These are phyloP conservation scores for Sander vitreus DNA, from an alignment of 2,113 vertebrate species.

Conservation along the genomic window DNA sequence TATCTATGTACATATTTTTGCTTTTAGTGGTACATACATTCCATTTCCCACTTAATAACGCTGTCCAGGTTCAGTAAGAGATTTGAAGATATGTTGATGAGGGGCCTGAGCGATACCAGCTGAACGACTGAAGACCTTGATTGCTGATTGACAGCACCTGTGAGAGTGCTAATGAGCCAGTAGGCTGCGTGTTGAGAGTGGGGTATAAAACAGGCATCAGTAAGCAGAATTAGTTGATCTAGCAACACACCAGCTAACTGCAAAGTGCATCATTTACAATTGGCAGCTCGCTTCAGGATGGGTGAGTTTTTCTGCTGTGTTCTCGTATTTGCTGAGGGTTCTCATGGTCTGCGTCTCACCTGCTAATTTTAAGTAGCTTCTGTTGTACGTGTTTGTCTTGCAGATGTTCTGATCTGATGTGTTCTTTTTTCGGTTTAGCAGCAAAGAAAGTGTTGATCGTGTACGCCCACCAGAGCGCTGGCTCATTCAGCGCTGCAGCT, in stretches of 20 bases:
- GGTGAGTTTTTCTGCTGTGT: constrained; percentile 22
- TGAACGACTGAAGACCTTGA: constrained; percentile 52
- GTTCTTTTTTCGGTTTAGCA: neutral
- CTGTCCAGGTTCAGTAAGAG: neutral
- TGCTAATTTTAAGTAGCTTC: neutral
- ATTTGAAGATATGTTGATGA: neutral
- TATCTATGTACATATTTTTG: neutral
- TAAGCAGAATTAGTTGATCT: neutral
- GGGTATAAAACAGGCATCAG: constrained; percentile 42
- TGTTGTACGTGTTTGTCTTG: neutral
- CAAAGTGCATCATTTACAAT: neutral
- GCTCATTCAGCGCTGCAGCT: constrained; percentile 87
- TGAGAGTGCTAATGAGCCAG: constrained; percentile 1
- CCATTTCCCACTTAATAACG: neutral
- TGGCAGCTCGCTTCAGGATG: constrained; percentile 24
- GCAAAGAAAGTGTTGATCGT: constrained; percentile 82
- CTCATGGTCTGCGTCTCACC: too few species aligned
- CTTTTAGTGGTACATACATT: neutral
- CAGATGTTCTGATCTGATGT: too few species aligned
- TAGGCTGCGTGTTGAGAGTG: neutral
- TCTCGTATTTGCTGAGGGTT: neutral
- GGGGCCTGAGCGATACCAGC: neutral
- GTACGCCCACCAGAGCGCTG: constrained; percentile 83
- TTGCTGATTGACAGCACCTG: constrained; percentile 64
- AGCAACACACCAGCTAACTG: too few species aligned